These are phyloP conservation scores for Drosophila neotestacea DNA, from an alignment of 2,888 invertebrate genomes.

Conservation along the genomic window DNA sequence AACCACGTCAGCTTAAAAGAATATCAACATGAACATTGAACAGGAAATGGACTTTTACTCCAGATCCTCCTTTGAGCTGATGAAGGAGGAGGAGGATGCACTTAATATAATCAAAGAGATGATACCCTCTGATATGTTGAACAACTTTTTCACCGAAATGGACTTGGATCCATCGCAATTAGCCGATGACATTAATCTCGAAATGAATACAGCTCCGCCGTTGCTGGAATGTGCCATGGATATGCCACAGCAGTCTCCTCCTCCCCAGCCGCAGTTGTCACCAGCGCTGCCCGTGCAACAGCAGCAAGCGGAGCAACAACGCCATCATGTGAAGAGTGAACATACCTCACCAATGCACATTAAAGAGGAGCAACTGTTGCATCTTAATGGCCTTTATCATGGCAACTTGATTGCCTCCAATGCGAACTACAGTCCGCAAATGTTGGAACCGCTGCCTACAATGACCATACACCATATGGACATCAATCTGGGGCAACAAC, in stretches of 20 bases:
- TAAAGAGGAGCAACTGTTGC: slow-evolving; percentile 66
- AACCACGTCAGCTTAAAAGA: slow-evolving; percentile 25
- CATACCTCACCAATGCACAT: slow-evolving; percentile 63
- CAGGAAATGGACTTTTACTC: slow-evolving; percentile 80
- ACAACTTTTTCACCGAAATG: slow-evolving; percentile 82
- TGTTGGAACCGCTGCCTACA: slow-evolving; percentile 61
- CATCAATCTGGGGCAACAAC: slow-evolving; percentile 22
- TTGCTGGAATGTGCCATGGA: slow-evolving; percentile 64
- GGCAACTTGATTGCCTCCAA: slow-evolving; percentile 82
- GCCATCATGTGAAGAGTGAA: slow-evolving; percentile 60
- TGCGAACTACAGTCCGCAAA: slow-evolving; percentile 40
- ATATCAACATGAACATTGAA: slow-evolving; percentile 66
- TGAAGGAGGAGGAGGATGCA: slow-evolving; percentile 84
- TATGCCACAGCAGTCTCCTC: slow-evolving; percentile 41
- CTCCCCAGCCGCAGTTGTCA: slow-evolving; percentile 17
- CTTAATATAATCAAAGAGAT: slow-evolving; percentile 84
- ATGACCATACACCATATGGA: slow-evolving; percentile 73
- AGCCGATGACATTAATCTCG: slow-evolving; percentile 65
- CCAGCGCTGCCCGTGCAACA: slow-evolving; percentile 26
- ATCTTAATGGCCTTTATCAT: slow-evolving; percentile 40
- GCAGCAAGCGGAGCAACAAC: slow-evolving; percentile 32
- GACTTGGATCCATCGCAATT: slow-evolving; percentile 79
- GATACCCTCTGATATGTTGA: slow-evolving; percentile 83
- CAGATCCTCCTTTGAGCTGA: slow-evolving; percentile 71
- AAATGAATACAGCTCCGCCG: slow-evolving; percentile 52